A percentile compares a stretch with the other conserved stretches of the same genome.
Evolutionary conservation across 2,888 invertebrate species (phyloP).

Genomic region (Caenorhabditis wallacei): DNA sequence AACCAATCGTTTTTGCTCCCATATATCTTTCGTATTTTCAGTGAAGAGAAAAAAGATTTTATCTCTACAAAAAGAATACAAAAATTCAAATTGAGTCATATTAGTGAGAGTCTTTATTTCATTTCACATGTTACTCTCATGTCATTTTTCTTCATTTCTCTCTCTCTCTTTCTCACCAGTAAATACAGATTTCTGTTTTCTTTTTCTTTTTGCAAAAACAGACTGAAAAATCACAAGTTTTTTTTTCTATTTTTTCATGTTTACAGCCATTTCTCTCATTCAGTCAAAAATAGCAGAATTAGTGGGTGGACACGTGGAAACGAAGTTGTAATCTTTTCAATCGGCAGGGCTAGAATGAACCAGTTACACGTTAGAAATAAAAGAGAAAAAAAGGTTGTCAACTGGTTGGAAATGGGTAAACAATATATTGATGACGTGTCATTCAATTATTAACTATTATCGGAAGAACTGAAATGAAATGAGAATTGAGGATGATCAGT

Average conservation of each 20-base stretch:
- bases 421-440: constrained; percentile 41
- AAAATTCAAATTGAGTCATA: background rate
- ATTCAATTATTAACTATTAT: constrained; percentile 19
- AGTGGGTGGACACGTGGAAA: constrained; percentile 13
- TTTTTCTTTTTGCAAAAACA: constrained; percentile 35
- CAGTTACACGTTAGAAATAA: constrained; percentile 13
- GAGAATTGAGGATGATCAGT: background rate
- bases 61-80: constrained; percentile 1
- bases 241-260: constrained; percentile 38
- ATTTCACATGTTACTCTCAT: constrained; percentile 33
- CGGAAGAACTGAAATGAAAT: background rate
- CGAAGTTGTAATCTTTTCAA: constrained; percentile 39
- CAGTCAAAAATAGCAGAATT: constrained; percentile 8
- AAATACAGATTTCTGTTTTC: constrained; percentile 26
- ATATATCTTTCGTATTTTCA: too few species aligned
- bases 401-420: constrained; percentile 36
- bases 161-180: background rate
- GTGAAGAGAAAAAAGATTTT: background rate
- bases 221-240: constrained; percentile 48
- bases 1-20: too few species aligned
- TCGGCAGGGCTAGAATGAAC: constrained; percentile 29
- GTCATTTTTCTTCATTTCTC: constrained; percentile 2
- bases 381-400: background rate
- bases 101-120: constrained; percentile 19
- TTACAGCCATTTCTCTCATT: constrained; percentile 44